phyloP scores from a whole-genome alignment of 2,888 invertebrate species.

The Agriotes lineatus region DNA sequence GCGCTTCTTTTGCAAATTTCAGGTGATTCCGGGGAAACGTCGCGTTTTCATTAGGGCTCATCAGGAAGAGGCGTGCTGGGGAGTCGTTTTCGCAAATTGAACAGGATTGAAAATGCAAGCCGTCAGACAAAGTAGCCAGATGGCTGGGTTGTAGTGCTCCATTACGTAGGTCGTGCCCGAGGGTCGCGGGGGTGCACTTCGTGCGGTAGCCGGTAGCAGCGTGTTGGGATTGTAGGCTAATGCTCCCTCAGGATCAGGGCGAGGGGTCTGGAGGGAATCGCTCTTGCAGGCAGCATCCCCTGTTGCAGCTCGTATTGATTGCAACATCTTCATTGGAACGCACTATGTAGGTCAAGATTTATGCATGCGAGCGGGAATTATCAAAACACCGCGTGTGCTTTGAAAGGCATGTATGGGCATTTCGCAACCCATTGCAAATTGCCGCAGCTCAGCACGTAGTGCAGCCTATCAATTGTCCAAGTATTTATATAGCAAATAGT shows the following conservation, averaged over 20 bases:
- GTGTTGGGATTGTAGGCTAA: constrained; percentile 58
- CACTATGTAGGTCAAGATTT: constrained; percentile 62
- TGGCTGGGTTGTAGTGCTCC: constrained; percentile 51
- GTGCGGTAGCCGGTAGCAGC: constrained; percentile 53
- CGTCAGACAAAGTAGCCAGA: constrained; percentile 46
- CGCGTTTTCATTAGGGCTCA: constrained; percentile 41
- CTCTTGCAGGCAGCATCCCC: constrained; percentile 52
- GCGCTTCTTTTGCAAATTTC: not conserved
- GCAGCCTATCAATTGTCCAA: no score
- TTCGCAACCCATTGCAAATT: constrained; percentile 27
- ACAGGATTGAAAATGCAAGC: constrained; percentile 52
- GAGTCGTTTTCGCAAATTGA: constrained; percentile 35
- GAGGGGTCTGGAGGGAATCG: constrained; percentile 46
- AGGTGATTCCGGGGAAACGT: not conserved
- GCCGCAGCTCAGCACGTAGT: constrained; percentile 25
- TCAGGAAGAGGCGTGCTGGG: constrained; percentile 46
- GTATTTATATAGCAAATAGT: constrained; percentile 25
- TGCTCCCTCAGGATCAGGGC: constrained; percentile 55
- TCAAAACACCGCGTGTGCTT: constrained; percentile 16
- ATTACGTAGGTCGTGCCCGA: constrained; percentile 47
- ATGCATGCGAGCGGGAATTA: constrained; percentile 44
- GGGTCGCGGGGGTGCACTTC: constrained; percentile 36
- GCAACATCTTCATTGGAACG: constrained; percentile 58
- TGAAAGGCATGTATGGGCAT: constrained; percentile 8
- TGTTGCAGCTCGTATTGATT: constrained; percentile 58